Percentiles rank a stretch among this genome's conserved stretches.
Conservation (phyloP, 2,797 vertebrate genomes). For the Parotocinclus haroldoi region DNA sequence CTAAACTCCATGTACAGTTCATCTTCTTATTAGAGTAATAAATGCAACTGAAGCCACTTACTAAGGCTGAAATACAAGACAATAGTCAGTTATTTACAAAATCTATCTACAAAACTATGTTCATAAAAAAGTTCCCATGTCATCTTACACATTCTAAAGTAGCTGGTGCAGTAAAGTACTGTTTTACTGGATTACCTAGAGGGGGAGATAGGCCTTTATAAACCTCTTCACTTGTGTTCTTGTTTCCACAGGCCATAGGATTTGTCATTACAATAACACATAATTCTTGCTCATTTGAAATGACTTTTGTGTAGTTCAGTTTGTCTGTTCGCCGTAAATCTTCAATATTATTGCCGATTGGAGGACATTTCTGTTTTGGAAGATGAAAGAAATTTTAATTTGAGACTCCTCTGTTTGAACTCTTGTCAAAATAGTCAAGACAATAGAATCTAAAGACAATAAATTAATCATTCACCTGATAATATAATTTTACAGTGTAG, state of each 20-base stretch:
- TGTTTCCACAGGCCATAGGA: conserved; percentile 7
- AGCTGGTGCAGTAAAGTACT: too few relatives aligned
- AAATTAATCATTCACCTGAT: conserved; percentile 13
- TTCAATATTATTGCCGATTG: neutral
- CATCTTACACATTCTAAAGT: too few relatives aligned
- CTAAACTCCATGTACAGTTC: conserved; percentile 60
- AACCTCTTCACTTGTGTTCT: neutral
- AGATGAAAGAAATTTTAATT: neutral
- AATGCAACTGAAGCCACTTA: conserved; percentile 54
- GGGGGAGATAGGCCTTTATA: conserved; percentile 17
- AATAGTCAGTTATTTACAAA: neutral
- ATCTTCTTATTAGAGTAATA: accelerated
- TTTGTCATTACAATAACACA: conserved; percentile 17
- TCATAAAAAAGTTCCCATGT: too few relatives aligned
- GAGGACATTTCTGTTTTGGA: conserved; percentile 24
- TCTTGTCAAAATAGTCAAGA: too few relatives aligned
- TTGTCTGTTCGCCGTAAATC: neutral
- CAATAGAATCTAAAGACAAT: neutral
- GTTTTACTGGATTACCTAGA: neutral
- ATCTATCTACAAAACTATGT: too few relatives aligned
- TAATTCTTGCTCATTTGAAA: conserved; percentile 7
- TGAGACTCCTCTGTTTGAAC: too few relatives aligned
- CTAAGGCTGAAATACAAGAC: conserved; percentile 23
- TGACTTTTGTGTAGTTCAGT: accelerated
- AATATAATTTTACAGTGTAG: conserved; percentile 12